A percentile compares a stretch with the other conserved stretches of the same genome.
Conservation (phyloP, 2,113 vertebrate species). For the Sylvia atricapilla region DNA sequence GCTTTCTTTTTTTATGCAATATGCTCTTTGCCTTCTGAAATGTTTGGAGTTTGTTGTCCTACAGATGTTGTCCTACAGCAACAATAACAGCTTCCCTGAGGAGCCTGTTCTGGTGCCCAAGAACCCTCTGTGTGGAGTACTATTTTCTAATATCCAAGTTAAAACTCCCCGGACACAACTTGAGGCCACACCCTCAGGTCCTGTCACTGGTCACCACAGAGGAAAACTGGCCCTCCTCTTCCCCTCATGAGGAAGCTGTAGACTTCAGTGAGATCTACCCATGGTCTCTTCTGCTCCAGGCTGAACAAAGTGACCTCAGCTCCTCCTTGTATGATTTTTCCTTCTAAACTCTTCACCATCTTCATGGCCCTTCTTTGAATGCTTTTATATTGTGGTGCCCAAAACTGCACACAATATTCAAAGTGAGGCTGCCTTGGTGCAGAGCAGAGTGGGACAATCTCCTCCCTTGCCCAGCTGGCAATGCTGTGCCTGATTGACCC, state of each 20-base stretch:
- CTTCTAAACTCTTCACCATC: neutral
- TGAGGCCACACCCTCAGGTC: neutral
- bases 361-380: neutral
- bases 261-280: neutral
- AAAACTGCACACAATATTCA: neutral
- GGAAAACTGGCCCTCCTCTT: neutral
- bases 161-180: neutral
- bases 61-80: too few relatives aligned
- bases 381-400: neutral
- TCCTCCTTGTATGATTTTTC: neutral
- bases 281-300: neutral
- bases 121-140: neutral
- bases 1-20: too few relatives aligned
- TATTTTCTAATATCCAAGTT: neutral
- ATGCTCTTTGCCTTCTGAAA: too few relatives aligned
- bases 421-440: neutral
- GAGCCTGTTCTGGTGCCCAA: too few relatives aligned
- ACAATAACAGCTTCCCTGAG: neutral
- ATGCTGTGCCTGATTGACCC: neutral
- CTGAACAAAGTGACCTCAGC: neutral
- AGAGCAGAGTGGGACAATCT: neutral
- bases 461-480: fast-evolving
- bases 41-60: too few relatives aligned
- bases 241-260: neutral
- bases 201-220: too few relatives aligned